Evolutionary conservation across 2,888 invertebrate genomes (phyloP).

Genomic region (Watsonalla binaria): DNA sequence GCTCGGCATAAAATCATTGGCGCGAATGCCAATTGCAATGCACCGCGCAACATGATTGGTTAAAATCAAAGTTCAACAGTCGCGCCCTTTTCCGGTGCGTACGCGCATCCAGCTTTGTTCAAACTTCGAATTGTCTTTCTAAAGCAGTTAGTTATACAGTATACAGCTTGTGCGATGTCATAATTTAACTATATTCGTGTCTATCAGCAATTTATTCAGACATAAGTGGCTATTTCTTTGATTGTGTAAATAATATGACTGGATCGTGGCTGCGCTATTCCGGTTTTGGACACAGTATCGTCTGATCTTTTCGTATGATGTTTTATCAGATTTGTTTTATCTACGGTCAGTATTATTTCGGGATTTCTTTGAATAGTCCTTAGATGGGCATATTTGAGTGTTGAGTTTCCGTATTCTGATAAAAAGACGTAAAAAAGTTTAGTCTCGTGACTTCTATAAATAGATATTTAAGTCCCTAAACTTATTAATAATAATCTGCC

Average conservation of each 20-base stretch:
- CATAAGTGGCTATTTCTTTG: conserved; percentile 4
- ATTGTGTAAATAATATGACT: background rate
- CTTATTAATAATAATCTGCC: too few relatives aligned
- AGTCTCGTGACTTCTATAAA: too few relatives aligned
- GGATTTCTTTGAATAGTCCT: background rate
- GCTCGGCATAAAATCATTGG: conserved; percentile 36
- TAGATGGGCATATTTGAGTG: background rate
- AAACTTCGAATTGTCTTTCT: conserved; percentile 7
- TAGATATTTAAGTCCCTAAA: too few relatives aligned
- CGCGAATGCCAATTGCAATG: conserved; percentile 42
- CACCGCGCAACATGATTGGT: conserved; percentile 26
- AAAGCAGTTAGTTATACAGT: background rate
- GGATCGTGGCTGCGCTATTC: background rate
- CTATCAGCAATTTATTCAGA: conserved; percentile 3
- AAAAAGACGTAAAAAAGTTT: too few relatives aligned
- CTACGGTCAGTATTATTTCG: background rate
- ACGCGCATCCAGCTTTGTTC: conserved; percentile 19
- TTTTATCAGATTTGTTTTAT: background rate
- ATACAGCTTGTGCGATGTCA: background rate
- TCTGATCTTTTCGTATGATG: background rate
- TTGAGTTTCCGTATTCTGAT: too few relatives aligned
- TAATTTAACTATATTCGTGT: background rate
- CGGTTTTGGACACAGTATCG: background rate
- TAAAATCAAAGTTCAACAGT: conserved; percentile 51
- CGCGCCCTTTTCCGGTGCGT: conserved; percentile 67